A percentile compares a stretch with the other conserved stretches of the same genome.
Conservation (phyloP, 2,113 vertebrate species). For the Verasper variegatus region DNA sequence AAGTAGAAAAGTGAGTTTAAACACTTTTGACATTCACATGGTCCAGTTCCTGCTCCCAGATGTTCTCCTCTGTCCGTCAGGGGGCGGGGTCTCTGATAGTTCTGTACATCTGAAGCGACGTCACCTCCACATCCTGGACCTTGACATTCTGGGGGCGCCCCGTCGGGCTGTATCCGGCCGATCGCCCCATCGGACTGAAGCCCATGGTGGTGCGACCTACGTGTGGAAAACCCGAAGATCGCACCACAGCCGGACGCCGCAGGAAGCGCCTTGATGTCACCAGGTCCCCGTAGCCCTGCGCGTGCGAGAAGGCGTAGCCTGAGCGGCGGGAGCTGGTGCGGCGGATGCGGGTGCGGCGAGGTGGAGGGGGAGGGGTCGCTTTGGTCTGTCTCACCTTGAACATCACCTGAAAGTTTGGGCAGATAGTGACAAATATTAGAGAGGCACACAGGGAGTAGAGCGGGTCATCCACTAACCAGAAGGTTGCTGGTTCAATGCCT, state of each 20-base stretch:
- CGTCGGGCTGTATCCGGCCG: slow-evolving; percentile 82
- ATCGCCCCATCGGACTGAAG: slow-evolving; percentile 80
- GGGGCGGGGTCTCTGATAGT: slow-evolving; percentile 45
- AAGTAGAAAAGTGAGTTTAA: no score
- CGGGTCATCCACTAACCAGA: no score
- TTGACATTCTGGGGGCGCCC: slow-evolving; percentile 72
- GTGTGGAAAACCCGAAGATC: slow-evolving; percentile 56
- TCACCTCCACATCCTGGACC: slow-evolving; percentile 68
- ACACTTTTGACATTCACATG: no score
- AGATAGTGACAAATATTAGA: not conserved
- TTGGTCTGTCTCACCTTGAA: slow-evolving; percentile 84
- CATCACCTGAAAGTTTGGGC: slow-evolving; percentile 80
- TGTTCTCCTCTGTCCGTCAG: slow-evolving; percentile 10
- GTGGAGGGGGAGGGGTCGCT: slow-evolving; percentile 73
- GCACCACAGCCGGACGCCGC: slow-evolving; percentile 65
- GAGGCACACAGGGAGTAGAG: no score
- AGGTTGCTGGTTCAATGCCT: no score
- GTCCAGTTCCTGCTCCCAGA: no score
- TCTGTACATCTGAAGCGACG: slow-evolving; percentile 82
- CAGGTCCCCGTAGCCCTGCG: slow-evolving; percentile 91
- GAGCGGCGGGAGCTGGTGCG: slow-evolving; percentile 87
- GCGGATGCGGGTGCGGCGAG: slow-evolving; percentile 73
- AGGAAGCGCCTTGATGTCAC: slow-evolving; percentile 91
- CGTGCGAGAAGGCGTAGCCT: slow-evolving; percentile 95
- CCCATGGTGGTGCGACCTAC: slow-evolving; percentile 62